A percentile compares a stretch with the other conserved stretches of the same genome.
These are phyloP conservation scores for Perca flavescens DNA, from an alignment of 2,113 vertebrate species.

Conservation along the genomic window DNA sequence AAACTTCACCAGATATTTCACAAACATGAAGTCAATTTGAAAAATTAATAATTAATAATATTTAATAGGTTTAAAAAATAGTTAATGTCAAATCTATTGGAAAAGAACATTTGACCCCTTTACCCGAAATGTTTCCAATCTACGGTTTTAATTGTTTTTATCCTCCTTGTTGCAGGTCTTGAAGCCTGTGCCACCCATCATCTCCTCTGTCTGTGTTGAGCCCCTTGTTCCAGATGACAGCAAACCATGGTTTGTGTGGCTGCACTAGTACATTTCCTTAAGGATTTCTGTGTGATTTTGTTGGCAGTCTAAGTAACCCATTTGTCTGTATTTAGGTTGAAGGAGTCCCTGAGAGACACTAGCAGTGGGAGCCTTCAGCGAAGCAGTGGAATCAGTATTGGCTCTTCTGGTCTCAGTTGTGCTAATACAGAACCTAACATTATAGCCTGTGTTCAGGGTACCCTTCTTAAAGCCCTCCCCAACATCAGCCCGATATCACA, in stretches of 20 bases:
- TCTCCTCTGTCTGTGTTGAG: constrained; percentile 40
- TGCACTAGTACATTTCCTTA: not conserved
- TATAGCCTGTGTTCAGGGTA: constrained; percentile 8
- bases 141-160: not conserved
- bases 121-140: not conserved
- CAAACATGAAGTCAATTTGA: not conserved
- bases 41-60: not conserved
- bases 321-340: constrained; percentile 61
- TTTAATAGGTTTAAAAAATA: too few species aligned
- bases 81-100: not conserved
- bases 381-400: constrained; percentile 49
- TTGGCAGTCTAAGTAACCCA: not conserved
- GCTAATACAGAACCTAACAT: constrained; percentile 48
- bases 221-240: constrained; percentile 3
- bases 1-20: not conserved
- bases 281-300: not conserved
- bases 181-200: not conserved
- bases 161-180: constrained; percentile 54
- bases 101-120: not conserved
- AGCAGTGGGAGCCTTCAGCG: constrained; percentile 37
- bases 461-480: constrained; percentile 26
- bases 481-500: constrained; percentile 20
- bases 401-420: constrained; percentile 59
- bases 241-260: constrained; percentile 61
- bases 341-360: not conserved